Conservation (phyloP, 2,113 vertebrate species). For the Engraulis encrasicolus region DNA sequence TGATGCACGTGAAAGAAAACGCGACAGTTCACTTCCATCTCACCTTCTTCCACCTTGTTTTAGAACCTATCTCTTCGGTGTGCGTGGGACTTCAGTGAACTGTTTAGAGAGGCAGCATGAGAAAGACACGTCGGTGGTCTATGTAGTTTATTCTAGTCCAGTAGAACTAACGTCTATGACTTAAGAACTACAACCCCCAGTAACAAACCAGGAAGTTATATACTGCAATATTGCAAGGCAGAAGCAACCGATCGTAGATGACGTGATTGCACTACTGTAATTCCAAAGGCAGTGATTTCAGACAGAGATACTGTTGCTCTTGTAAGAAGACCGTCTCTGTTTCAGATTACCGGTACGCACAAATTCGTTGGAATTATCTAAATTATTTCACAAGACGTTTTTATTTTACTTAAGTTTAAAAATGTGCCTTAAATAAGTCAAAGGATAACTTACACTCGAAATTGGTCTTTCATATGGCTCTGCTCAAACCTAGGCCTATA, state of each 20-base stretch:
- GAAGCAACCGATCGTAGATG: slow-evolving; percentile 6
- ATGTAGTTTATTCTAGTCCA: neutral
- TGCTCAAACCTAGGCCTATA: no score
- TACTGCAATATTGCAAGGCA: neutral
- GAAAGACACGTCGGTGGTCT: neutral
- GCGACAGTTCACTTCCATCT: neutral
- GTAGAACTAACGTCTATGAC: neutral
- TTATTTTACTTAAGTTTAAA: no score
- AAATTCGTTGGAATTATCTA: no score
- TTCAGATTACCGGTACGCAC: no score
- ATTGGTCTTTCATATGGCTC: no score
- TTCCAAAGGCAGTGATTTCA: no score
- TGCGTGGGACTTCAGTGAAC: slow-evolving; percentile 10
- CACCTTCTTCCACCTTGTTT: neutral
- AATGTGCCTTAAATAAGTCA: no score
- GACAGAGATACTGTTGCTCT: no score
- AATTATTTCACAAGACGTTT: no score
- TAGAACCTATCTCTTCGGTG: neutral
- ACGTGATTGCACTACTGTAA: neutral
- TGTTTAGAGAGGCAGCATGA: slow-evolving; percentile 8
- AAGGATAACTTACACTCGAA: no score
- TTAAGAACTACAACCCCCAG: neutral
- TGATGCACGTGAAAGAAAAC: neutral
- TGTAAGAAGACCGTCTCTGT: no score
- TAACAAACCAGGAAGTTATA: neutral